These are phyloP conservation scores for Seriola quinqueradiata DNA, from an alignment of 2,113 vertebrate species.

Conservation along the genomic window DNA sequence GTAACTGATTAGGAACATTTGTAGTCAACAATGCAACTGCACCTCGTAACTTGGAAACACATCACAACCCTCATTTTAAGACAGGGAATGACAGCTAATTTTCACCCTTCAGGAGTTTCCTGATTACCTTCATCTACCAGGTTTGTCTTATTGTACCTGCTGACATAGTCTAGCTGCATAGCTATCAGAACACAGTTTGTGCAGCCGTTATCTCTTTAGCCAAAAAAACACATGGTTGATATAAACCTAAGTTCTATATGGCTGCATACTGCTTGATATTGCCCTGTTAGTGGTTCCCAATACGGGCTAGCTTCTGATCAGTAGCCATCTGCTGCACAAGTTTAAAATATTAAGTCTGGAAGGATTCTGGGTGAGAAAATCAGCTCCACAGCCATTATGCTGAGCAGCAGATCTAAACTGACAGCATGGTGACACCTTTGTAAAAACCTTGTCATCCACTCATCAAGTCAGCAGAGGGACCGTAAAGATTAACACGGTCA, in stretches of 20 bases:
- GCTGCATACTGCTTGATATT: constrained; percentile 23
- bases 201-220: constrained; percentile 19
- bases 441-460: constrained; percentile 50
- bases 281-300: constrained; percentile 16
- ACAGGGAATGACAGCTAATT: background rate
- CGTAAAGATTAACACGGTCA: constrained; percentile 48
- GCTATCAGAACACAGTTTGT: constrained; percentile 23
- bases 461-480: constrained; percentile 53
- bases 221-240: constrained; percentile 45
- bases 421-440: constrained; percentile 54
- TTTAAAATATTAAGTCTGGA: constrained; percentile 54
- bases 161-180: background rate
- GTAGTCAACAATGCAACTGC: background rate
- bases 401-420: constrained; percentile 50
- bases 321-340: constrained; percentile 45
- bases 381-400: constrained; percentile 40
- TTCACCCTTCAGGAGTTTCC: background rate
- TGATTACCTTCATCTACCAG: too few species aligned
- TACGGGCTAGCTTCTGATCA: constrained; percentile 41
- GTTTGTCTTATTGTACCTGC: background rate
- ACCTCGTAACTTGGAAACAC: background rate
- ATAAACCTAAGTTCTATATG: constrained; percentile 21
- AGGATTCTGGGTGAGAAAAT: constrained; percentile 53
- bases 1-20: background rate
- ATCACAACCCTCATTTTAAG: background rate